Base-by-base conservation (phyloP, 2,113 vertebrate species). In the Tapirus terrestris region DNA sequence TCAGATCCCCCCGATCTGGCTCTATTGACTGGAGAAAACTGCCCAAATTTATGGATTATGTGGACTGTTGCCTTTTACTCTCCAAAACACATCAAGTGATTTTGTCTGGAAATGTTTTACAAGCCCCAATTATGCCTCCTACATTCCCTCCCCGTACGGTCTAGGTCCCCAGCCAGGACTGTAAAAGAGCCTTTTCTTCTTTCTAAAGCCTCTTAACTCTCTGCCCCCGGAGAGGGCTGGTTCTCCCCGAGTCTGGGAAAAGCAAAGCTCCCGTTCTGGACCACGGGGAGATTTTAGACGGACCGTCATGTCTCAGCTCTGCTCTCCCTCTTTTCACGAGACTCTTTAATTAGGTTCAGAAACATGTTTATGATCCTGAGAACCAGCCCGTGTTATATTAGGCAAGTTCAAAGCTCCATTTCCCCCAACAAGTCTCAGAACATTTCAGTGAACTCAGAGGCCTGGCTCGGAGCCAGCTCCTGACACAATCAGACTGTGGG, bases 81-180 rank as follows among this genome's bases (percentile, higher is more conserved):
- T 95, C 96, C 95, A 95, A 97, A 97, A 93, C 96, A 95, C 95
- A 96, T 93, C 67, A 96, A 96, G 97, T 86, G 98, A 96, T 96
- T 97, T 96, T 95, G 97, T 97, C 97, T 97, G 97, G 97, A 98
- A 98, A 96, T 96, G 94, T 97, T 98, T 98, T 97, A 98, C 95
- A 96, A 97, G 97, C 94, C 86, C 96, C 98, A 96, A 92, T 98
- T 96, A 97, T 16, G 90, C 98, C 97, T 97, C 94, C 95, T 93
- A 65, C 97, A 72, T 83, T 79, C 97, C 96, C 92, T 93, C 92
- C 58, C 63, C 58, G 3, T 53, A 20, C 56, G 5, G 89, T 60
- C 85, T 73, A 43, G 89, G 91, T 92, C 96, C 96, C 97, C 95
- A 95, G 90, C 92, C 94, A 95, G 97, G 94, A 80, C 98, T 68